These are phyloP conservation scores for Peromyscus nudipes DNA, from an alignment of 2,797 vertebrate species.

Conservation along the genomic window DNA sequence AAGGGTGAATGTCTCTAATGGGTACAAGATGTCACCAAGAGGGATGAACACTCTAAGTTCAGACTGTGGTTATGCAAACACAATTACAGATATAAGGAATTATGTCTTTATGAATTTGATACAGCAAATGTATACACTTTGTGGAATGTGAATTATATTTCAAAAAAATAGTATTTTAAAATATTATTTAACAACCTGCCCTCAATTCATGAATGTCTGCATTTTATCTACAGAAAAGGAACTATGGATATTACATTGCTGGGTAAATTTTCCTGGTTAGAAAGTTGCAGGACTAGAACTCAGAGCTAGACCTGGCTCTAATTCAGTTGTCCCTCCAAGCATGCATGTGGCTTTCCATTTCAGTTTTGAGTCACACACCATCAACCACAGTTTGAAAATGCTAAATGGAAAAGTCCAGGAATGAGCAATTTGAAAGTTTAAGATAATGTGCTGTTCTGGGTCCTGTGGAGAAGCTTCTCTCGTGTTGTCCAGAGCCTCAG, in stretches of 20 bases:
- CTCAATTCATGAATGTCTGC: neutral
- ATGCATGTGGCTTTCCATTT: neutral
- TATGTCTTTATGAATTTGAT: neutral
- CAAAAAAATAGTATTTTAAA: neutral
- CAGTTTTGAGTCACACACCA: neutral
- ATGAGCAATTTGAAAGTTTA: neutral
- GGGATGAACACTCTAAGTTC: neutral
- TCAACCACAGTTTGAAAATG: neutral
- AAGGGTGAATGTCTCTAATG: neutral
- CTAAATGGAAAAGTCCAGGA: neutral
- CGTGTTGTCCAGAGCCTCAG: neutral
- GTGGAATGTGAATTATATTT: neutral
- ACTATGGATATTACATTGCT: neutral
- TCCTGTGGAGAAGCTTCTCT: neutral
- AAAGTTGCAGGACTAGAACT: neutral
- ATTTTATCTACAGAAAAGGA: neutral
- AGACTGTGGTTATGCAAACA: neutral
- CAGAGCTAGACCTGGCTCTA: neutral
- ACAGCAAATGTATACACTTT: neutral
- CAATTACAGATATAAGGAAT: slow-evolving; percentile 18
- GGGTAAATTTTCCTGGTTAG: neutral
- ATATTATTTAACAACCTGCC: neutral
- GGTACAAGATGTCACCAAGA: neutral
- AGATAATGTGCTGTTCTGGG: neutral
- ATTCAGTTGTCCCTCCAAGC: neutral